These are phyloP conservation scores for Adineta ricciae DNA, from an alignment of 2,888 invertebrate species.

Conservation along the genomic window DNA sequence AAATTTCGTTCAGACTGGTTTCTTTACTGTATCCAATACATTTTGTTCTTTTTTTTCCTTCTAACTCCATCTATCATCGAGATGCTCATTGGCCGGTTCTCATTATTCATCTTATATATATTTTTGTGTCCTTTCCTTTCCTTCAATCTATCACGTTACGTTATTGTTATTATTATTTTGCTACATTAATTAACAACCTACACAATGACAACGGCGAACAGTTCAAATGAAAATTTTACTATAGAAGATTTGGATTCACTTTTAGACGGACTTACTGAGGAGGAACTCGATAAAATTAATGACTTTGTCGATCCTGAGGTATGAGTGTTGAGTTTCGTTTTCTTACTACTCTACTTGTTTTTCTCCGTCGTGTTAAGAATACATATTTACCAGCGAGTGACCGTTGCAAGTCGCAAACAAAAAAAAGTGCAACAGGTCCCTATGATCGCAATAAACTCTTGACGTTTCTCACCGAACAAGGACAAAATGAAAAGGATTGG, in stretches of 20 bases:
- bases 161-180: background rate
- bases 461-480: conserved; percentile 69
- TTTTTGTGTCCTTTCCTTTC: background rate
- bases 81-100: background rate
- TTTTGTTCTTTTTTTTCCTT: background rate
- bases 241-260: conserved; percentile 77
- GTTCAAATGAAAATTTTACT: background rate
- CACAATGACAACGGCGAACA: background rate
- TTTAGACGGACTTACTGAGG: conserved; percentile 77
- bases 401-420: conserved; percentile 86
- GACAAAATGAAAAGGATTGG: conserved; percentile 90
- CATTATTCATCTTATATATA: background rate
- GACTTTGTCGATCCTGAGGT: conserved; percentile 99
- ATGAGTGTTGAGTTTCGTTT: conserved; percentile 36
- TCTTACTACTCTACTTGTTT: background rate
- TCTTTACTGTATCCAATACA: background rate
- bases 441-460: conserved; percentile 66
- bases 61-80: background rate
- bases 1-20: background rate
- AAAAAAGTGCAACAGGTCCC: conserved; percentile 87
- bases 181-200: background rate
- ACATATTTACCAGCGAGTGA: conserved; percentile 88
- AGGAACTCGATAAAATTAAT: conserved; percentile 89
- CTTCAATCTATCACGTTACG: no score
- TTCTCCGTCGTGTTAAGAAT: conserved; percentile 61